Percentiles rank a stretch among this genome's conserved stretches.
Conservation (phyloP, 2,888 invertebrate genomes). For the Perdita meconis region DNA sequence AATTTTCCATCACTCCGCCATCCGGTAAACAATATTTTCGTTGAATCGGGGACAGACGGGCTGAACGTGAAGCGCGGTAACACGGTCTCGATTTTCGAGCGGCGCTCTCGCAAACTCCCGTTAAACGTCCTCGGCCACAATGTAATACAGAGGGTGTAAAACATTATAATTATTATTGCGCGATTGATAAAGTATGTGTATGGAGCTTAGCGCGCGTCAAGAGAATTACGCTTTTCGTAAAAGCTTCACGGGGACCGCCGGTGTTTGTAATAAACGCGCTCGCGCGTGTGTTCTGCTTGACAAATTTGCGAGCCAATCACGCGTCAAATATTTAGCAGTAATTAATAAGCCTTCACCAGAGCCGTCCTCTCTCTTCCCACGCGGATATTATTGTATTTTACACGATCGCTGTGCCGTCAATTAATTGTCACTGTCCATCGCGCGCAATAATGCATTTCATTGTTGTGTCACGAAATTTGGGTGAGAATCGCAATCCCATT, state of each 20-base stretch:
- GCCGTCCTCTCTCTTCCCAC: neutral
- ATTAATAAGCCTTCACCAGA: conserved; percentile 42
- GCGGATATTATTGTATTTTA: conserved; percentile 23
- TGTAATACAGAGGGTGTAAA: conserved; percentile 53
- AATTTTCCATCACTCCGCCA: too few relatives aligned
- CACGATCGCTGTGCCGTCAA: too few relatives aligned
- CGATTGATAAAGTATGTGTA: conserved; percentile 51
- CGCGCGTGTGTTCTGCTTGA: conserved; percentile 21
- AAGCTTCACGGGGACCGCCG: neutral
- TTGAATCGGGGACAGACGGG: neutral
- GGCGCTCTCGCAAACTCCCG: conserved; percentile 2
- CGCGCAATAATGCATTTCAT: too few relatives aligned
- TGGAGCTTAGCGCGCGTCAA: conserved; percentile 28
- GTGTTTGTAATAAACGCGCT: conserved; percentile 12
- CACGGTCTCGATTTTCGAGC: conserved; percentile 56
- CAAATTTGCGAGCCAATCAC: conserved; percentile 51
- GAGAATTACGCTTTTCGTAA: conserved; percentile 48
- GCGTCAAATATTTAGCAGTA: conserved; percentile 53
- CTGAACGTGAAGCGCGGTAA: conserved; percentile 67
- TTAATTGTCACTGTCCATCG: too few relatives aligned
- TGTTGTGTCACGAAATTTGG: too few relatives aligned
- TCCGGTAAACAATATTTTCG: conserved; percentile 36
- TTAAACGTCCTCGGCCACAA: conserved; percentile 41
- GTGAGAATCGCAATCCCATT: too few relatives aligned
- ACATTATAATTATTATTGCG: conserved; percentile 60